Conservation (phyloP, 2,888 invertebrate species). For the Octonoba sinensis region DNA sequence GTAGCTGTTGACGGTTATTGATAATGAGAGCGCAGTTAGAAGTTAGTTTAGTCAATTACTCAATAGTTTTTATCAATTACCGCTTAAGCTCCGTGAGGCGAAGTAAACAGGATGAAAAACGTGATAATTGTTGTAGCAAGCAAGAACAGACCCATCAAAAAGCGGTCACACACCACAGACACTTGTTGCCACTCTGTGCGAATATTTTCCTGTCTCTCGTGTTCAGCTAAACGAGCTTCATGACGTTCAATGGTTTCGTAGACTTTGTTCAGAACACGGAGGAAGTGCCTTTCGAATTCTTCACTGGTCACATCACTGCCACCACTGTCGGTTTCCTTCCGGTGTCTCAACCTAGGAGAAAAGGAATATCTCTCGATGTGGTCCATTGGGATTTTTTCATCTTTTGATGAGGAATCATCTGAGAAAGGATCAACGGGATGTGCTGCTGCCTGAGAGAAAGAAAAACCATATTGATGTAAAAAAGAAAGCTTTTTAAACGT, state of each 20-base stretch:
- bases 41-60: too few species aligned
- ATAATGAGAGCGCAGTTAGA: too few species aligned
- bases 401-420: slow-evolving; percentile 72
- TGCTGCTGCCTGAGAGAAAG: neutral
- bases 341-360: slow-evolving; percentile 66
- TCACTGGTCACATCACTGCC: slow-evolving; percentile 66
- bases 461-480: neutral
- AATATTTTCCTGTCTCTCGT: slow-evolving; percentile 83
- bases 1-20: too few species aligned
- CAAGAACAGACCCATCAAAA: slow-evolving; percentile 82
- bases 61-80: too few species aligned
- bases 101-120: slow-evolving; percentile 81
- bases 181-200: slow-evolving; percentile 87
- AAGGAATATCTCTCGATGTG: slow-evolving; percentile 67
- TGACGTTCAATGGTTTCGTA: slow-evolving; percentile 83
- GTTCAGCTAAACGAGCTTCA: slow-evolving; percentile 83
- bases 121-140: slow-evolving; percentile 83
- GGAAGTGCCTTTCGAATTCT: slow-evolving; percentile 78
- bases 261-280: slow-evolving; percentile 79
- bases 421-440: slow-evolving; percentile 26
- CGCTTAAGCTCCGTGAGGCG: slow-evolving; percentile 75
- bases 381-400: slow-evolving; percentile 70
- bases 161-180: slow-evolving; percentile 85
- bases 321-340: slow-evolving; percentile 59
- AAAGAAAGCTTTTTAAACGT: too few species aligned